Percentiles rank a stretch among this genome's conserved stretches.
Evolutionary conservation across 2,113 vertebrate species (phyloP).

Genomic region (Anarhynchus alexandrinus): DNA sequence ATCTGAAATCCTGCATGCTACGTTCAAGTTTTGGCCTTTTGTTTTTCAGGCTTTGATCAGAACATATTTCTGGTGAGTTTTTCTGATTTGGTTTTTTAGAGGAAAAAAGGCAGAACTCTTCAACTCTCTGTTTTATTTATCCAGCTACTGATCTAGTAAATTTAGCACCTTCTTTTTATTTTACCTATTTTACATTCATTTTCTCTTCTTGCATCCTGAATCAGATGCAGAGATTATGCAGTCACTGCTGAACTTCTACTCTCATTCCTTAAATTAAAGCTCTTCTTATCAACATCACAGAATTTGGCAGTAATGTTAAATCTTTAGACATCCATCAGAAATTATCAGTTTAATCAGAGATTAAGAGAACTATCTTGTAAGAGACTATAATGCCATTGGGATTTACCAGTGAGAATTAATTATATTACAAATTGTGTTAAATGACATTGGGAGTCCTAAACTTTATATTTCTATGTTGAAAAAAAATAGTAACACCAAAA

Average conservation of each 20-base stretch:
- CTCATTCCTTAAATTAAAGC: not conserved
- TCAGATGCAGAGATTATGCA: not conserved
- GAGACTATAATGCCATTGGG: not conserved
- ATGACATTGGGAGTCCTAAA: not conserved
- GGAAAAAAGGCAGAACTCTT: not conserved
- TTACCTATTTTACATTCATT: not conserved
- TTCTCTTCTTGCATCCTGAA: not conserved
- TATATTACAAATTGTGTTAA: not conserved
- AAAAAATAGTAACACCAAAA: not conserved
- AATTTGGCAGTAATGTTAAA: not conserved
- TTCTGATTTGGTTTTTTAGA: not conserved
- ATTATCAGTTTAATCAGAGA: slow-evolving; percentile 21
- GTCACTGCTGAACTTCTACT: not conserved
- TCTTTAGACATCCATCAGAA: slow-evolving; percentile 9
- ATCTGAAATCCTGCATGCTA: not conserved
- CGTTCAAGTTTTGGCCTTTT: not conserved
- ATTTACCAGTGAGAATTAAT: slow-evolving; percentile 4
- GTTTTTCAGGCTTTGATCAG: not conserved
- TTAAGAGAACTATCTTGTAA: not conserved
- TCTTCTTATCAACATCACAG: not conserved
- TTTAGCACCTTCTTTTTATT: not conserved
- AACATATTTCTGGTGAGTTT: not conserved
- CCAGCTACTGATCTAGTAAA: not conserved
- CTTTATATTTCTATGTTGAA: not conserved
- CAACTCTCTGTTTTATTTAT: not conserved